phyloP scores from a whole-genome alignment of 2,113 vertebrate genomes.

The Ptychochromis oligacanthus region DNA sequence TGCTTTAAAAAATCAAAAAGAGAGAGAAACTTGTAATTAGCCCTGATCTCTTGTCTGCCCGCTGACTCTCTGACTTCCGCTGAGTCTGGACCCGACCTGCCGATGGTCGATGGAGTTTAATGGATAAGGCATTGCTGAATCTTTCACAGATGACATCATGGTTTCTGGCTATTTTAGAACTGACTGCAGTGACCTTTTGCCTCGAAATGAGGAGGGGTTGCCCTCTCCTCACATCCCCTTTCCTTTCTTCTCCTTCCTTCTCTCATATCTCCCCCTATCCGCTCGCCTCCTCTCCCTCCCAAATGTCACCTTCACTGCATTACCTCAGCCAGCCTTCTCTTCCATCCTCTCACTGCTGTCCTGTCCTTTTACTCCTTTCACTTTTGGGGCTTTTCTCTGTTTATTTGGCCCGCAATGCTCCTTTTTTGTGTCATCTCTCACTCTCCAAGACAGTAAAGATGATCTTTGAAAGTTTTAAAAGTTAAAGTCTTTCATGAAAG shows the following conservation, averaged over 20 bases:
- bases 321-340: background rate
- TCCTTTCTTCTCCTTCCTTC: conserved; percentile 13
- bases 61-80: conserved; percentile 26
- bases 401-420: background rate
- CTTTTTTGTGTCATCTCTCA: background rate
- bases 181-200: conserved; percentile 55
- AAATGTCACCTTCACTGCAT: conserved; percentile 19
- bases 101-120: conserved; percentile 45
- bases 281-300: conserved; percentile 3
- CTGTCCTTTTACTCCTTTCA: background rate
- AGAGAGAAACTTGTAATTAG: background rate
- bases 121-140: conserved; percentile 29
- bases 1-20: background rate
- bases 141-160: conserved; percentile 60
- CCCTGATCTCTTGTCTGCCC: background rate
- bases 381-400: background rate
- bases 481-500: fast-evolving
- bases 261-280: conserved; percentile 11
- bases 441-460: background rate
- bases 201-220: conserved; percentile 53
- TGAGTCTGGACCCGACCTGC: conserved; percentile 19
- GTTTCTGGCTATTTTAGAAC: conserved; percentile 64
- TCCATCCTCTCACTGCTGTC: background rate
- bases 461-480: background rate
- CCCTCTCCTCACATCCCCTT: conserved; percentile 34